Percentiles rank a stretch among this genome's conserved stretches.
Conservation (phyloP, 2,797 vertebrate genomes). For the Australoheros facetus region DNA sequence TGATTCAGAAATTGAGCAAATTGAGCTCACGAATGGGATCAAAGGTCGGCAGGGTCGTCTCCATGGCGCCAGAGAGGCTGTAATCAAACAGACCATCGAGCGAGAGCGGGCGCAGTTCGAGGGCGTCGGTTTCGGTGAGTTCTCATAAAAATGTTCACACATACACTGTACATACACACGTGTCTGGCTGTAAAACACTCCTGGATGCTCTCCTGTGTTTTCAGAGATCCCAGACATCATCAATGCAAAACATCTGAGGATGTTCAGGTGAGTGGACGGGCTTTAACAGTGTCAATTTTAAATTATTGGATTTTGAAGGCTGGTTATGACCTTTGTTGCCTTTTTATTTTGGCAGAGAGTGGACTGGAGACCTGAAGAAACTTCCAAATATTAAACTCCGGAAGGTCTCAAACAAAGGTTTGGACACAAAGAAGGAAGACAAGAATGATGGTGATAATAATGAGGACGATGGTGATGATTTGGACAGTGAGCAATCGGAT, state of each 20-base stretch:
- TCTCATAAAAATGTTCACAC: neutral
- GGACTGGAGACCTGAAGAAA: conserved; percentile 93
- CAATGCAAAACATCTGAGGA: conserved; percentile 88
- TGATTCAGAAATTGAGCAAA: conserved; percentile 90
- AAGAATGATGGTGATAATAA: neutral
- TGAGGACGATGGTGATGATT: conserved; percentile 42
- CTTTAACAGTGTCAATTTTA: neutral
- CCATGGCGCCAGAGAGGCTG: conserved; percentile 86
- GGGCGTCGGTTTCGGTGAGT: conserved; percentile 88
- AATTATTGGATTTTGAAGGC: neutral
- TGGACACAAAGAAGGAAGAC: conserved; percentile 49
- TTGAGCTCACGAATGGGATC: conserved; percentile 91
- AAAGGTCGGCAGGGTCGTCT: conserved; percentile 92
- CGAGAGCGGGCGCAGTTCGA: conserved; percentile 86
- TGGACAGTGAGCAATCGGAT: conserved; percentile 58
- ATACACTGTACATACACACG: neutral
- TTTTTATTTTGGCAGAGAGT: conserved; percentile 82
- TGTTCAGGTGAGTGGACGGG: conserved; percentile 87
- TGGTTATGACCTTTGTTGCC: neutral
- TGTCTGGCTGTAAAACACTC: neutral
- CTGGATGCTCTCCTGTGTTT: conserved; percentile 4
- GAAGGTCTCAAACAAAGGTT: conserved; percentile 83
- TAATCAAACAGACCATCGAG: conserved; percentile 90
- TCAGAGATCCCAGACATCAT: conserved; percentile 96
- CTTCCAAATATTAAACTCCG: conserved; percentile 94